Percentiles rank a stretch among this genome's conserved stretches.
These are phyloP conservation scores for Lasioglossum leucozonium DNA, from an alignment of 2,888 invertebrate genomes.

Conservation along the genomic window DNA sequence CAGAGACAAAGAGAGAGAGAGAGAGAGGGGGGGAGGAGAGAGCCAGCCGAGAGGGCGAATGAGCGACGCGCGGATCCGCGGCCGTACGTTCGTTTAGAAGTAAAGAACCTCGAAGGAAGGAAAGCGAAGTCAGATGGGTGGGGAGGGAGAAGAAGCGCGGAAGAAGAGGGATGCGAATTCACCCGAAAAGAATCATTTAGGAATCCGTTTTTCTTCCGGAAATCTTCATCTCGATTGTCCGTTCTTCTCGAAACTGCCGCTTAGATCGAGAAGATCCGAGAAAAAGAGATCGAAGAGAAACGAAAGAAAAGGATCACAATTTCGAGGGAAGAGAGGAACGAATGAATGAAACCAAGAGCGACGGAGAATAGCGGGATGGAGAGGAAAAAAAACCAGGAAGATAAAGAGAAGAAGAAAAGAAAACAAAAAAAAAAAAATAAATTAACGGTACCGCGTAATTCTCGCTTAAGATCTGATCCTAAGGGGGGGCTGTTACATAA, in stretches of 20 bases:
- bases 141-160: not conserved
- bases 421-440: conserved; percentile 59
- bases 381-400: not conserved
- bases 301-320: not conserved
- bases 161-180: not conserved
- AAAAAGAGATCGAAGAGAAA: not conserved
- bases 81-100: conserved; percentile 65
- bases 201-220: conserved; percentile 14
- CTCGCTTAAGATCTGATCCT: conserved; percentile 63
- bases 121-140: conserved; percentile 22
- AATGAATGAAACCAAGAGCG: conserved; percentile 26
- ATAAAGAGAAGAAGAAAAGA: conserved; percentile 9
- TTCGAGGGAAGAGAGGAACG: conserved; percentile 2
- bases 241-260: not conserved
- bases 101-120: conserved; percentile 54
- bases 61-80: conserved; percentile 45
- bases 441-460: conserved; percentile 70
- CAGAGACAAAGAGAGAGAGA: not conserved
- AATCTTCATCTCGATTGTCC: not conserved
- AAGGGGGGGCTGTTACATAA: conserved; percentile 72
- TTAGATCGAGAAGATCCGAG: not conserved
- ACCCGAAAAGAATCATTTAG: not conserved
- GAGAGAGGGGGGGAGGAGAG: too few species aligned
- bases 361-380: conserved; percentile 26
- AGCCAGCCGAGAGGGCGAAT: conserved; percentile 12